Evolutionary conservation across 2,888 invertebrate genomes (phyloP).

Genomic region (Callyntrura guangdongensis): DNA sequence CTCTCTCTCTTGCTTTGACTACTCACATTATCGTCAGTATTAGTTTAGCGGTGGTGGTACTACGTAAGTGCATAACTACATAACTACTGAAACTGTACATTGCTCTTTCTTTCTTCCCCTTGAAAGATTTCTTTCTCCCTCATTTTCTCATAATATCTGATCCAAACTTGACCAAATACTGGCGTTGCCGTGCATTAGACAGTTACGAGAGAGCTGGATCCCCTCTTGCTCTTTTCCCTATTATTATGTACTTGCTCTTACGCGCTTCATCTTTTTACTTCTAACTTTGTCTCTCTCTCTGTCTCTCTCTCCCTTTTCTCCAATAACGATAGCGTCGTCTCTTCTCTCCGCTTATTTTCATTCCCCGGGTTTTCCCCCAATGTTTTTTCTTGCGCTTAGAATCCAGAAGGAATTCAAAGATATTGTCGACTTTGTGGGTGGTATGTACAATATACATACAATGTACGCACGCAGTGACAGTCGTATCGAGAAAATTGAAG

Average conservation of each 20-base stretch:
- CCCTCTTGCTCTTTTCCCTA: slow-evolving; percentile 31
- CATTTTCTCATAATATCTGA: slow-evolving; percentile 37
- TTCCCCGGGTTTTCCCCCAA: neutral
- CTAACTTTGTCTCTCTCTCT: slow-evolving; percentile 47
- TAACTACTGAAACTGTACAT: slow-evolving; percentile 31
- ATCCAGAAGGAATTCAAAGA: slow-evolving; percentile 15
- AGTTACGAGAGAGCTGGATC: neutral
- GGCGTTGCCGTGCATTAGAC: neutral
- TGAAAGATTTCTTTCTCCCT: slow-evolving; percentile 38
- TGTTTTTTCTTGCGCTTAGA: slow-evolving; percentile 14
- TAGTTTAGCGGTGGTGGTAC: slow-evolving; percentile 30
- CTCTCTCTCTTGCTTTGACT: slow-evolving; percentile 22
- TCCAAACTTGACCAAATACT: slow-evolving; percentile 57
- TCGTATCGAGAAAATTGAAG: slow-evolving; percentile 65
- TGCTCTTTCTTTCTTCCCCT: slow-evolving; percentile 41
- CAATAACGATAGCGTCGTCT: too few species aligned
- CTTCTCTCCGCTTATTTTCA: slow-evolving; percentile 34
- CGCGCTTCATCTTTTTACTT: slow-evolving; percentile 56
- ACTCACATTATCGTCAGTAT: slow-evolving; percentile 50
- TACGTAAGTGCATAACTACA: slow-evolving; percentile 55
- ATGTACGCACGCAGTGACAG: slow-evolving; percentile 25
- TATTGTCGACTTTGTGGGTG: slow-evolving; percentile 61
- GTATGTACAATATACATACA: slow-evolving; percentile 35
- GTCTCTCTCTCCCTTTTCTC: neutral
- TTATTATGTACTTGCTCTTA: slow-evolving; percentile 51